A percentile compares a stretch with the other conserved stretches of the same genome.
phyloP scores from a whole-genome alignment of 2,888 invertebrate species.

The Flexamia atlantica region DNA sequence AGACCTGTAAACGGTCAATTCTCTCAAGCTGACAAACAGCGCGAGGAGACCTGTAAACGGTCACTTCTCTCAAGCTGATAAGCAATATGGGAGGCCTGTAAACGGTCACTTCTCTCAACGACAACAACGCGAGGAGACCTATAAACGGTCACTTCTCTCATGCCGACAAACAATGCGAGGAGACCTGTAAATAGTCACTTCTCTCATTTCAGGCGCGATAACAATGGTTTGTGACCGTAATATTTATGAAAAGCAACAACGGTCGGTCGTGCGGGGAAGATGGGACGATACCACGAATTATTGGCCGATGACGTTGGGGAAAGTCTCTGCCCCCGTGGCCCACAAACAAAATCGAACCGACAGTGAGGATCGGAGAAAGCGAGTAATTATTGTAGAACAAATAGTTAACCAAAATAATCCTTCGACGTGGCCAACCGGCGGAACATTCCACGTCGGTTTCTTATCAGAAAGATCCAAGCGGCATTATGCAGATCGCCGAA shows the following conservation, averaged over 20 bases:
- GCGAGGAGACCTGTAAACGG: no score
- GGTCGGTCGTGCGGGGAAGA: constrained; percentile 23
- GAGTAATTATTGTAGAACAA: background rate
- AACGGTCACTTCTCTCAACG: no score
- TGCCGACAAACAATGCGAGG: background rate
- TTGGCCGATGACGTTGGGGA: constrained; percentile 24
- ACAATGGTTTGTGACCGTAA: background rate
- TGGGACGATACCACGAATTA: constrained; percentile 29
- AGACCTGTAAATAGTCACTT: background rate
- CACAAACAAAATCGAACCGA: constrained; percentile 27
- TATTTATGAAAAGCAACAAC: background rate
- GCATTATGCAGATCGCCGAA: constrained; percentile 27
- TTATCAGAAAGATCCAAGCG: background rate
- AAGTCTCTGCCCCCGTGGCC: constrained; percentile 42
- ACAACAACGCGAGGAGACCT: no score
- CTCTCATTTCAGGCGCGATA: background rate
- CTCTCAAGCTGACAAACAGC: no score
- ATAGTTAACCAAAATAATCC: background rate
- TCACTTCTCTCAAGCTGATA: no score
- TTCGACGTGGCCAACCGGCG: no score
- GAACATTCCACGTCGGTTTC: no score
- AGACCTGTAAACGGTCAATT: no score
- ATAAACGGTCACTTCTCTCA: no score
- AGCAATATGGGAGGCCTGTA: no score
- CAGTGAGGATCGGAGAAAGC: constrained; percentile 7